phyloP scores from a whole-genome alignment of 2,888 invertebrate genomes.

The Drosophila fulvimacula region DNA sequence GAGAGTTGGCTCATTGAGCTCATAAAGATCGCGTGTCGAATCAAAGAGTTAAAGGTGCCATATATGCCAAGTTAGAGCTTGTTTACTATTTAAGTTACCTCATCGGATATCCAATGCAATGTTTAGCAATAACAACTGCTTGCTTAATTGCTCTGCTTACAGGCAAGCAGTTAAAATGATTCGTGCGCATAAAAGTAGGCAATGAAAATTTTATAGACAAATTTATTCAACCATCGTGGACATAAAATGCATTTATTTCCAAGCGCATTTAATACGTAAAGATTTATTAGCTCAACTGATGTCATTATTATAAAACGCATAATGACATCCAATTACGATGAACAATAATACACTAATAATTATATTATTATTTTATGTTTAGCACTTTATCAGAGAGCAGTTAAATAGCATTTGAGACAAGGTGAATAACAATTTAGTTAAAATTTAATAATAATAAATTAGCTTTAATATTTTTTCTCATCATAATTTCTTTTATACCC shows the following conservation, averaged over 20 bases:
- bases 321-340: not conserved
- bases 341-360: slow-evolving; percentile 1
- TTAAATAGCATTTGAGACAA: too few relatives aligned
- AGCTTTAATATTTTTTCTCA: too few relatives aligned
- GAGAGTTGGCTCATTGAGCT: not conserved
- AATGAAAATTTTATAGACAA: not conserved
- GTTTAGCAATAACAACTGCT: not conserved
- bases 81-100: not conserved
- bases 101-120: not conserved
- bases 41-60: not conserved
- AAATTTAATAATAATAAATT: too few relatives aligned
- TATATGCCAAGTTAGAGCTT: not conserved
- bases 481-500: not conserved
- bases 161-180: slow-evolving; percentile 2
- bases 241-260: not conserved
- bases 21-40: slow-evolving; percentile 2
- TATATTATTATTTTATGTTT: not conserved
- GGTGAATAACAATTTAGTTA: too few relatives aligned
- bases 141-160: not conserved
- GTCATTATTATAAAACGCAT: not conserved
- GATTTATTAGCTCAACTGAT: not conserved
- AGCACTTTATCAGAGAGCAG: not conserved
- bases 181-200: slow-evolving; percentile 16
- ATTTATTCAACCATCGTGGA: not conserved
- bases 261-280: not conserved